Evolutionary conservation across 2,113 vertebrate genomes (phyloP).

Genomic region (Oryzias javanicus): DNA sequence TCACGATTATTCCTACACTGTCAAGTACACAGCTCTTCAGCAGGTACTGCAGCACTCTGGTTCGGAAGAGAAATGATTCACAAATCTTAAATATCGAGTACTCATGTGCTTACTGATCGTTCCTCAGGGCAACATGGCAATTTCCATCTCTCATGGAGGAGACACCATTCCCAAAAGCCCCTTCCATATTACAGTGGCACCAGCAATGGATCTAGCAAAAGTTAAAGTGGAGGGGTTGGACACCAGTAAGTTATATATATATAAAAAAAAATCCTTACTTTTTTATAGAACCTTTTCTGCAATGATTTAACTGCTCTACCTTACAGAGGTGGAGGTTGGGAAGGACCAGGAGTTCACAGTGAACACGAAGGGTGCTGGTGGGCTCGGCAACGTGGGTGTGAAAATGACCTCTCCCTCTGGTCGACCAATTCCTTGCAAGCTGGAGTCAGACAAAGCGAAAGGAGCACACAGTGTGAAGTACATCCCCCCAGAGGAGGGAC

Average conservation of each 20-base stretch:
- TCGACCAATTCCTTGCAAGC: slow-evolving; percentile 87
- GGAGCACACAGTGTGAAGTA: slow-evolving; percentile 84
- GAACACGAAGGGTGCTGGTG: slow-evolving; percentile 85
- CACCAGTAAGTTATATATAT: slow-evolving; percentile 79
- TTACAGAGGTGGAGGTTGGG: slow-evolving; percentile 88
- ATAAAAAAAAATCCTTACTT: too few relatives aligned
- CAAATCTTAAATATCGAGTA: neutral
- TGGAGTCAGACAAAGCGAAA: slow-evolving; percentile 83
- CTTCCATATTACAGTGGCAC: slow-evolving; percentile 84
- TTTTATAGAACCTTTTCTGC: neutral
- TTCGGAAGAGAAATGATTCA: slow-evolving; percentile 18
- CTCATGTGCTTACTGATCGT: slow-evolving; percentile 5
- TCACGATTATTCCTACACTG: slow-evolving; percentile 93
- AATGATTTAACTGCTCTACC: slow-evolving; percentile 5
- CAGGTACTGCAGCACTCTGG: slow-evolving; percentile 75
- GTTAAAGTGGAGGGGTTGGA: slow-evolving; percentile 89
- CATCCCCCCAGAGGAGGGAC: slow-evolving; percentile 89
- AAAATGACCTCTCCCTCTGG: slow-evolving; percentile 89
- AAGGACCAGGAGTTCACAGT: slow-evolving; percentile 88
- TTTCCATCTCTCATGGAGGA: slow-evolving; percentile 85
- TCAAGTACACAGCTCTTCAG: slow-evolving; percentile 90
- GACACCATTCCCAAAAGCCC: slow-evolving; percentile 89
- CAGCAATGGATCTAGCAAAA: slow-evolving; percentile 83
- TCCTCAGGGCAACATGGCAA: slow-evolving; percentile 84
- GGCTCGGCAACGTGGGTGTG: slow-evolving; percentile 87